phyloP scores from a whole-genome alignment of 2,113 vertebrate genomes.

The Pelodiscus sinensis region DNA sequence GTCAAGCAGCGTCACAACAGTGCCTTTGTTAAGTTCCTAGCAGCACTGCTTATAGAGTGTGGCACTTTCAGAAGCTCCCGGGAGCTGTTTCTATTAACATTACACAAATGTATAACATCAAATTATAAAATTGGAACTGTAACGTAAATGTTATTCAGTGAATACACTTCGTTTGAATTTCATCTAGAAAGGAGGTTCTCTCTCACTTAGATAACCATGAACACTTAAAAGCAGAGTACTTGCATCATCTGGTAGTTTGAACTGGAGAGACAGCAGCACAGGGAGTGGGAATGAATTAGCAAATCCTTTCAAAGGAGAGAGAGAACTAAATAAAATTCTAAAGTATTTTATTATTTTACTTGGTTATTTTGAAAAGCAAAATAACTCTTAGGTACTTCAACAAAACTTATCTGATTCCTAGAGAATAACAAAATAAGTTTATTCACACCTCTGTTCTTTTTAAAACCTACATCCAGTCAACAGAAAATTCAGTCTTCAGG shows the following conservation, averaged over 20 bases:
- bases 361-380: neutral
- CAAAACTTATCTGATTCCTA: no score
- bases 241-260: neutral
- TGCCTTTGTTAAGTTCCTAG: neutral
- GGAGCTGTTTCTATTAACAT: neutral
- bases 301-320: neutral
- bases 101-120: neutral
- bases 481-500: neutral
- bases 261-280: no score
- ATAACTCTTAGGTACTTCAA: no score
- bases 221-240: neutral
- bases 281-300: neutral
- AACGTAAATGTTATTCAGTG: neutral
- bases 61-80: neutral
- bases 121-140: rapidly evolving
- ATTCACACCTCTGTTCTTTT: neutral
- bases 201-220: neutral
- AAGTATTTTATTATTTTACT: neutral
- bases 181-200: neutral
- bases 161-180: neutral
- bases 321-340: neutral
- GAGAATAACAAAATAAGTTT: neutral
- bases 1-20: neutral
- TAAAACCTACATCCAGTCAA: neutral
- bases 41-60: neutral